Evolutionary conservation across 2,888 invertebrate genomes (phyloP).

Genomic region (Hanleya hanleyi): DNA sequence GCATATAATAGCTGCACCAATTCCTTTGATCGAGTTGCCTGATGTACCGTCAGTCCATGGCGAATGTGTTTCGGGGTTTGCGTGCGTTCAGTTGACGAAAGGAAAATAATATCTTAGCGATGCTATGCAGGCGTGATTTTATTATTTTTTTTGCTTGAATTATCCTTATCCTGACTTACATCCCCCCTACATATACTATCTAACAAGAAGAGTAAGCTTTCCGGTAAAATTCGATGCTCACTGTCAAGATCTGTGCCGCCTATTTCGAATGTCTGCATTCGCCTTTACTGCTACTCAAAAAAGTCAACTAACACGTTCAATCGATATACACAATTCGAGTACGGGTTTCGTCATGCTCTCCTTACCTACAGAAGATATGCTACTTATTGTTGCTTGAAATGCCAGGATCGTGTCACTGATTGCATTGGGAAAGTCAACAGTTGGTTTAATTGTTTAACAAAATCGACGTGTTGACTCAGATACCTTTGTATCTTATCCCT

Average conservation of each 20-base stretch:
- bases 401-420: not conserved
- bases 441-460: no score
- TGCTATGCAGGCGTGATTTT: not conserved
- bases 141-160: no score
- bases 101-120: not conserved
- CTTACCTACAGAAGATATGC: not conserved
- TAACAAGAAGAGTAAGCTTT: not conserved
- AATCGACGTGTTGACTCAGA: not conserved
- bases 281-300: not conserved
- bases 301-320: not conserved
- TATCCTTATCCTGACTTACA: not conserved
- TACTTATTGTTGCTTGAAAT: not conserved
- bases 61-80: not conserved
- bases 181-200: not conserved
- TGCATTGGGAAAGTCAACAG: not conserved
- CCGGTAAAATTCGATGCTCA: not conserved
- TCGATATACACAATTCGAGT: not conserved
- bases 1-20: not conserved
- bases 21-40: not conserved
- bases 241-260: not conserved
- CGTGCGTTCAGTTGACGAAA: not conserved
- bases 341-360: no score
- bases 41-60: not conserved
- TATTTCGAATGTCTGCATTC: not conserved
- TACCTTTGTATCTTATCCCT: no score